Evolutionary conservation across 2,888 invertebrate genomes (phyloP).

Genomic region (Drosophila acutilabella): DNA sequence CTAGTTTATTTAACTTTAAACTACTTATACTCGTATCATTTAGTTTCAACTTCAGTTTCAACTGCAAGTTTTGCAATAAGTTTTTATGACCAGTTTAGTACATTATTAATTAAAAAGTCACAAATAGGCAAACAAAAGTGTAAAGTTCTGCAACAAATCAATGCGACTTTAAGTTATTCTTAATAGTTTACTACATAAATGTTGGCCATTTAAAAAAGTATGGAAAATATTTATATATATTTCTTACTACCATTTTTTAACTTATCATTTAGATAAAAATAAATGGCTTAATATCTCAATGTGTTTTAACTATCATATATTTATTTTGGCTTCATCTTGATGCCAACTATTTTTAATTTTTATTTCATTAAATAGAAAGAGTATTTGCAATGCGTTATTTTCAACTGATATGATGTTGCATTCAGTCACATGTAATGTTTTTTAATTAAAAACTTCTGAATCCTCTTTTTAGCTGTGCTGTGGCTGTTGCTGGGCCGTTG

Average conservation of each 20-base stretch:
- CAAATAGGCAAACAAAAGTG: constrained; percentile 2
- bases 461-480: constrained; percentile 14
- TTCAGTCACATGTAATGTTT: constrained; percentile 30
- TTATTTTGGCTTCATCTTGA: too few species aligned
- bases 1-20: constrained; percentile 1
- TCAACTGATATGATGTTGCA: neutral
- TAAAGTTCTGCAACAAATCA: neutral
- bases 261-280: too few species aligned
- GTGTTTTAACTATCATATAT: too few species aligned
- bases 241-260: too few species aligned
- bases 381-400: neutral
- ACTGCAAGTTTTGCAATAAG: constrained; percentile 10
- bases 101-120: constrained; percentile 47
- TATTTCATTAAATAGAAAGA: neutral
- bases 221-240: too few species aligned
- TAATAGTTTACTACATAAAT: neutral
- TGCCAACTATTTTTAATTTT: neutral
- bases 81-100: constrained; percentile 15
- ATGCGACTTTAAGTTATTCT: constrained; percentile 4
- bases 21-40: neutral
- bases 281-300: too few species aligned
- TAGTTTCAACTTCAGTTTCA: neutral
- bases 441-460: constrained; percentile 44
- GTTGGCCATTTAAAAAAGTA: too few species aligned
- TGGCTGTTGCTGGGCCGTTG: constrained; percentile 3